Conservation (phyloP, 30 jellyfish, hydroid and myxozoan genomes). For the Turritopsis rubra region DNA sequence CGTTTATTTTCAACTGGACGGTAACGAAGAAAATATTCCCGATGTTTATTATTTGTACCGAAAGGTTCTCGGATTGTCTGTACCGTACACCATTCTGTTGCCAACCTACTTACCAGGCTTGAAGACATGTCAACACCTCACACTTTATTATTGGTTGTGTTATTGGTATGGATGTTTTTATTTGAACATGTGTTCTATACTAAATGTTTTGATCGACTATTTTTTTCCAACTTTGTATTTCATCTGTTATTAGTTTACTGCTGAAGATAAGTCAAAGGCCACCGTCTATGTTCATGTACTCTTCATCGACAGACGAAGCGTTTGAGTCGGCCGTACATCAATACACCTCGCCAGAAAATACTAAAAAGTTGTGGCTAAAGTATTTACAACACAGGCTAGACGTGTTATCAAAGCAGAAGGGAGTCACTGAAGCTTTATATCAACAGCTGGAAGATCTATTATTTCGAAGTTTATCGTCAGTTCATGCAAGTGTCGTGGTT, state of each 20-base stretch:
- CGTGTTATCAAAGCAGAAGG: neutral
- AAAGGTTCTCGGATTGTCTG: conserved; percentile 13
- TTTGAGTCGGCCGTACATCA: conserved; percentile 64
- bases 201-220: neutral
- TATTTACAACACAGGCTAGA: conserved; percentile 33
- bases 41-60: conserved; percentile 27
- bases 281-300: conserved; percentile 25
- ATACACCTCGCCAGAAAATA: conserved; percentile 53
- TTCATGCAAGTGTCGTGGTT: conserved; percentile 39
- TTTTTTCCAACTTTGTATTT: neutral
- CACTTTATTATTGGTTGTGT: conserved; percentile 33
- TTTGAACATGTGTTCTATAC: neutral
- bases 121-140: conserved; percentile 31
- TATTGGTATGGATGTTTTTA: conserved; percentile 32
- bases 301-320: conserved; percentile 66
- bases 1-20: conserved; percentile 18
- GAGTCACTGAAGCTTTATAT: neutral
- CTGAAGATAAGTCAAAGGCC: conserved; percentile 28
- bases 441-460: conserved; percentile 29
- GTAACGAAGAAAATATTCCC: conserved; percentile 12
- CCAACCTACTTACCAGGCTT: conserved; percentile 28
- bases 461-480: conserved; percentile 44
- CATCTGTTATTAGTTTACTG: conserved; percentile 42
- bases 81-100: conserved; percentile 22
- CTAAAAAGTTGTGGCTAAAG: conserved; percentile 55